These are phyloP conservation scores for Limonius californicus DNA, from an alignment of 1,140 invertebrate species.

Conservation along the genomic window DNA sequence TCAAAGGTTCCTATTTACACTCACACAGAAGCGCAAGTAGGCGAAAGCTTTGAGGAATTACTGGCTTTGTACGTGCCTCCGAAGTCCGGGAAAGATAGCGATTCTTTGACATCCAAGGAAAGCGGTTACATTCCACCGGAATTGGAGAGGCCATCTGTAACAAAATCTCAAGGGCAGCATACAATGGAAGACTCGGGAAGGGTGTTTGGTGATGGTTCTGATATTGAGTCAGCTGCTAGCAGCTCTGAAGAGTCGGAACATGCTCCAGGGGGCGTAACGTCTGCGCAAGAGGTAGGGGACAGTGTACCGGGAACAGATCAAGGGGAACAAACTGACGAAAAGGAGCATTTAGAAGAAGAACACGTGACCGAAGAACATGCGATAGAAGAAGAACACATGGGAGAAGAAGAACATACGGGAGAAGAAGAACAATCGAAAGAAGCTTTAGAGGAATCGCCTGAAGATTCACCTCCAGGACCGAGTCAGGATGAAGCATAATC, in stretches of 20 bases:
- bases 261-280: neutral
- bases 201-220: slow-evolving; percentile 34
- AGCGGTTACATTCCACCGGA: no score
- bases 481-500: no score
- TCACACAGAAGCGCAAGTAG: slow-evolving; percentile 34
- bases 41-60: slow-evolving; percentile 38
- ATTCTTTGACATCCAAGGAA: slow-evolving; percentile 25
- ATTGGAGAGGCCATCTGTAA: no score
- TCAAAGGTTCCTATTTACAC: slow-evolving; percentile 28
- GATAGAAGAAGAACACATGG: slow-evolving; percentile 26
- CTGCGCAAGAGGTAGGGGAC: neutral
- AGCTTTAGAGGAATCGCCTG: no score
- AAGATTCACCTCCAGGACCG: no score
- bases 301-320: neutral
- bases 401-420: neutral
- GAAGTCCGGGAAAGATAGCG: neutral
- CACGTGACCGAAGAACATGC: slow-evolving; percentile 18
- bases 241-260: neutral
- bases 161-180: no score
- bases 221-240: neutral
- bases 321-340: slow-evolving; percentile 20
- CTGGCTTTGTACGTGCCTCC: slow-evolving; percentile 8
- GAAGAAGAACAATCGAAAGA: no score
- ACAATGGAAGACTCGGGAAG: slow-evolving; percentile 37
- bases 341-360: slow-evolving; percentile 30